These are phyloP conservation scores for Lerema accius DNA, from an alignment of 1,140 invertebrate species.

Conservation along the genomic window DNA sequence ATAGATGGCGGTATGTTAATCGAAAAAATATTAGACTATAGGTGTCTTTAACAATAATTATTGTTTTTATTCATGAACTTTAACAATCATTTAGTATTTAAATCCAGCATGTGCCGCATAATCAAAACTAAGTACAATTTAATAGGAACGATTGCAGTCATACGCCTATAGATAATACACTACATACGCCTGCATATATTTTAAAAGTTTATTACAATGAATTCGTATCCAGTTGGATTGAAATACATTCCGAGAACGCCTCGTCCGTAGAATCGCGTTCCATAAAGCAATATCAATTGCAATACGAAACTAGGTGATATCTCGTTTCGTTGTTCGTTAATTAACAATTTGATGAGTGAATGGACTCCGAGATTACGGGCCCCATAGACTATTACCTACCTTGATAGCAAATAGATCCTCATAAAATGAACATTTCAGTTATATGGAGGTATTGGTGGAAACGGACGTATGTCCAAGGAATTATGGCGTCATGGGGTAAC, in stretches of 20 bases:
- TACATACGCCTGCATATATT: no score
- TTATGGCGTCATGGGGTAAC: slow-evolving; percentile 2
- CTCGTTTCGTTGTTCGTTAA: slow-evolving; percentile 51
- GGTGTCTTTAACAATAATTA: no score
- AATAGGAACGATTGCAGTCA: no score
- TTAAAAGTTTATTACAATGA: no score
- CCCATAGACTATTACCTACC: slow-evolving; percentile 48
- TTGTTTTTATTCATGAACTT: no score
- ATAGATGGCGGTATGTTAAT: no score
- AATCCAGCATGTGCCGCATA: no score
- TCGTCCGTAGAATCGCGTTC: neutral
- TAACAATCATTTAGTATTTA: no score
- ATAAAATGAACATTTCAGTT: slow-evolving; percentile 42
- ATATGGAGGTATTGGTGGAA: neutral
- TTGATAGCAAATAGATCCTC: slow-evolving; percentile 53
- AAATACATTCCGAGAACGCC: neutral
- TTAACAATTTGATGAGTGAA: slow-evolving; percentile 66
- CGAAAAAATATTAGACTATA: no score
- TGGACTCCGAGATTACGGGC: slow-evolving; percentile 48
- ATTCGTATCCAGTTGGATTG: neutral
- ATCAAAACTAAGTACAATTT: no score
- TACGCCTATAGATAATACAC: no score
- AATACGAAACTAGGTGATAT: slow-evolving; percentile 24
- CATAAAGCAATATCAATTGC: slow-evolving; percentile 25
- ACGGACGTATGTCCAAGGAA: neutral